phyloP scores from a whole-genome alignment of 1,140 invertebrate species.

The Drosophila ironensis region DNA sequence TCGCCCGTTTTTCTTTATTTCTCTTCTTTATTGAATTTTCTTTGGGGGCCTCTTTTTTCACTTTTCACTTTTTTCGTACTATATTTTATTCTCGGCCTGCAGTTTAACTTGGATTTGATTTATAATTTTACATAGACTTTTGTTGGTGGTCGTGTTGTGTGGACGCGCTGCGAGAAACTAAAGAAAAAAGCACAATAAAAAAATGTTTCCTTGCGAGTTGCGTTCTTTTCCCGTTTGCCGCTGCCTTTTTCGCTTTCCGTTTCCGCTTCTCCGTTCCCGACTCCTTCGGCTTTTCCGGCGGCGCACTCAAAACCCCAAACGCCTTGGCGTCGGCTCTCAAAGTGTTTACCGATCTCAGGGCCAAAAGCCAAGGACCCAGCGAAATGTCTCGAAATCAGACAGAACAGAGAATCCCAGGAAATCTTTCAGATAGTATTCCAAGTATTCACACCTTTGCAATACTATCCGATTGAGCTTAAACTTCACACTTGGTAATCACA shows the following conservation, averaged over 20 bases:
- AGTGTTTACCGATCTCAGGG: slow-evolving; percentile 10
- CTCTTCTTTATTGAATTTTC: neutral
- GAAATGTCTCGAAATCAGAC: neutral
- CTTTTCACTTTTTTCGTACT: slow-evolving; percentile 4
- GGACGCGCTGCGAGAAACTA: slow-evolving; percentile 49
- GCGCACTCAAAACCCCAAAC: slow-evolving; percentile 17
- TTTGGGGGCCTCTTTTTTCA: slow-evolving; percentile 1
- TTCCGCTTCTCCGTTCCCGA: neutral
- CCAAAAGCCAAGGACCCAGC: neutral
- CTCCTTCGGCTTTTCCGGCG: slow-evolving; percentile 3
- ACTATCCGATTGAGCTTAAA: too few relatives aligned
- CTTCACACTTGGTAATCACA: too few relatives aligned
- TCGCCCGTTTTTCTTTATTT: neutral
- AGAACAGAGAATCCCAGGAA: too few relatives aligned
- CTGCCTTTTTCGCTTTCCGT: neutral
- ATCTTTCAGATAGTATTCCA: too few relatives aligned
- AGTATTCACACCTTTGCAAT: too few relatives aligned
- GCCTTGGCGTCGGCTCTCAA: slow-evolving; percentile 22
- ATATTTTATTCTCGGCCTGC: neutral
- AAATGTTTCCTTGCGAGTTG: slow-evolving; percentile 27
- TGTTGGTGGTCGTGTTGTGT: neutral
- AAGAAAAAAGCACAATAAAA: slow-evolving; percentile 73
- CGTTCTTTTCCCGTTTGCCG: neutral
- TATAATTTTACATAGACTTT: neutral
- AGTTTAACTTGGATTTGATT: slow-evolving; percentile 9